Conservation (phyloP, 64 coral and sea anemone genomes). For the Porites australiensis region DNA sequence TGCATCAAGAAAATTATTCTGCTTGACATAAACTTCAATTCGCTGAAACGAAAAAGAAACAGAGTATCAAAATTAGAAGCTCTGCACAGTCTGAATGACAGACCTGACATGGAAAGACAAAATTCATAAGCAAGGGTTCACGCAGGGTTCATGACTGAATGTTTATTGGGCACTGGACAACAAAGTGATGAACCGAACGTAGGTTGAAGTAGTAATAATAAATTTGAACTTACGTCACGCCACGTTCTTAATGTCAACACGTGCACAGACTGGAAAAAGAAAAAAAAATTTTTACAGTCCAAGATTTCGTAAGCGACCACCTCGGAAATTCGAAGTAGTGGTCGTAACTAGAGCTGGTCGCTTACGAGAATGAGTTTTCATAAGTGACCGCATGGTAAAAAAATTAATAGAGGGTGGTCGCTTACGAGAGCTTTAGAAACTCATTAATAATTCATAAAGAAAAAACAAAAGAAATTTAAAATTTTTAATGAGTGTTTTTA, state of each 20-base stretch:
- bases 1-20: slow-evolving; percentile 88
- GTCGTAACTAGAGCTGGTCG: no score
- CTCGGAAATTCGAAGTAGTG: no score
- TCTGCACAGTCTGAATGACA: neutral
- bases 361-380: no score
- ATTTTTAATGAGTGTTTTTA: no score
- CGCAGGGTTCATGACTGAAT: neutral
- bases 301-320: neutral
- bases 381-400: no score
- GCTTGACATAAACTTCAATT: slow-evolving; percentile 82
- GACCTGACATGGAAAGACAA: neutral
- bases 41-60: slow-evolving; percentile 58
- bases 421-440: no score
- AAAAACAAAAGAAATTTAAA: no score
- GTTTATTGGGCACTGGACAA: neutral
- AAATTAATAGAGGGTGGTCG: no score
- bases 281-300: neutral
- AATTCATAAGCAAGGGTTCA: neutral
- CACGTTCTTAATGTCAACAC: slow-evolving; percentile 92
- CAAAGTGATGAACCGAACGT: neutral
- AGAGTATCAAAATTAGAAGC: neutral
- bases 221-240: slow-evolving; percentile 89
- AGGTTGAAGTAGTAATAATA: no score
- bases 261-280: slow-evolving; percentile 69
- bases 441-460: no score